phyloP scores from a whole-genome alignment of 2,797 vertebrate genomes.

The Coilia nasus region DNA sequence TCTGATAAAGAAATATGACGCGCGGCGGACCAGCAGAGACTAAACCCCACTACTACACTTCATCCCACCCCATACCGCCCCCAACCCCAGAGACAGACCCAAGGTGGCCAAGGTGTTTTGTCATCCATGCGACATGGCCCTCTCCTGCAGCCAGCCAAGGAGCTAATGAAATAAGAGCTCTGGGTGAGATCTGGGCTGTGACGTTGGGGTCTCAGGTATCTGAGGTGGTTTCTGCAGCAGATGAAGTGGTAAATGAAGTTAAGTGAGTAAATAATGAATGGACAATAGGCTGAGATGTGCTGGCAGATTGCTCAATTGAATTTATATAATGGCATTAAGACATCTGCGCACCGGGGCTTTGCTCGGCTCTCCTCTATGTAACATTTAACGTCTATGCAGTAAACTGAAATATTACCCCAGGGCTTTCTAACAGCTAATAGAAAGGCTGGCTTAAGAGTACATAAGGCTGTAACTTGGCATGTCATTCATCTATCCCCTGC shows the following conservation, averaged over 20 bases:
- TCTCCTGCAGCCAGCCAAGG: slow-evolving; percentile 47
- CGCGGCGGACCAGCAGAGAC: slow-evolving; percentile 39
- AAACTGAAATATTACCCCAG: neutral
- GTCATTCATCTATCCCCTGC: neutral
- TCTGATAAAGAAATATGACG: slow-evolving; percentile 73
- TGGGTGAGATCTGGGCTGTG: neutral
- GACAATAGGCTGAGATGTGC: neutral
- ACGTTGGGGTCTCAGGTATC: neutral
- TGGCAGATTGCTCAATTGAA: neutral
- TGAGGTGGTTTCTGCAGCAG: neutral
- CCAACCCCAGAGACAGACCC: neutral
- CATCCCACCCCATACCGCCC: neutral
- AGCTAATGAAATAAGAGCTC: neutral
- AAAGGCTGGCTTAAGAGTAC: neutral
- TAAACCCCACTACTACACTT: slow-evolving; percentile 43
- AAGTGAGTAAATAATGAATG: neutral
- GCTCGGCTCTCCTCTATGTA: neutral
- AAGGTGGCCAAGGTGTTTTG: slow-evolving; percentile 43
- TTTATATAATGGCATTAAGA: neutral
- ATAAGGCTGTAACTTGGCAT: neutral
- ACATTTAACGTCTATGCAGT: neutral
- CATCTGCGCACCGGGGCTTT: neutral
- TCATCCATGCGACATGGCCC: slow-evolving; percentile 36
- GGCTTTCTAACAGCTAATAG: slow-evolving; percentile 4
- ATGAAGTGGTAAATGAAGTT: neutral